Base-by-base conservation (phyloP, 2,113 vertebrate species). In the Aegypius monachus region DNA sequence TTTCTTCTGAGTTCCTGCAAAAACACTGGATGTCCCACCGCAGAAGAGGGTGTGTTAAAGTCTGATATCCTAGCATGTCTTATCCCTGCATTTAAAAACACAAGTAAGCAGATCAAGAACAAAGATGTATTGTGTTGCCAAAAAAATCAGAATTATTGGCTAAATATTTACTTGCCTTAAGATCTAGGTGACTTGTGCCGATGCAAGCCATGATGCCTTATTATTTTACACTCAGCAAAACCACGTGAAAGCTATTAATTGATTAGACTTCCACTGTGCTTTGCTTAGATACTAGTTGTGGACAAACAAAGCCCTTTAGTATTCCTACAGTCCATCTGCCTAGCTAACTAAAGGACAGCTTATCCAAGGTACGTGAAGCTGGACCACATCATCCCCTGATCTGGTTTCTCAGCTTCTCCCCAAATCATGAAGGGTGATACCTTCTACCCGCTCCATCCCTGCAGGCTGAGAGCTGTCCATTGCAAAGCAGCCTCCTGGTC, bases 141-240 rank as follows among this genome's bases (percentile, higher is more conserved):
- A 90, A 72, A 31, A 47, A 3, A 48, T 31, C 61, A 14, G 36
- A 93, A 81, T 58, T 85, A 81, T 89, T 92, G 68, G 52, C 52
- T 79, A 94, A 96, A 95, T 96, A 94, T 96, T 95, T 96, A 79
- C 78, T 87, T 73, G n/a, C 59, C 29, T 93, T 45, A 81, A 79
- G 52, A 89, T 72, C 26, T 48, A 84, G 93, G 80, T n/a, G 93
- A 77, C 65, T 92, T 66, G 34, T 85, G 83, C 81, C 53, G 87
- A n/a, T 40, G 61, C 52, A 72, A 92, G 36, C 66, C 81, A 38
- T 18, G 62, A 45, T 81, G 80, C 58, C 66, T 58, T 80, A 23
- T 75, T 91, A 52, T 65, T 91, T 75, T 80, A 58, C 15, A 17
- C 47, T 81, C 78, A 38, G n/a, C 31, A 84, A 85, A 90, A 81